phyloP scores from a whole-genome alignment of 2,888 invertebrate species.

The Oxyteleia sp. region DNA sequence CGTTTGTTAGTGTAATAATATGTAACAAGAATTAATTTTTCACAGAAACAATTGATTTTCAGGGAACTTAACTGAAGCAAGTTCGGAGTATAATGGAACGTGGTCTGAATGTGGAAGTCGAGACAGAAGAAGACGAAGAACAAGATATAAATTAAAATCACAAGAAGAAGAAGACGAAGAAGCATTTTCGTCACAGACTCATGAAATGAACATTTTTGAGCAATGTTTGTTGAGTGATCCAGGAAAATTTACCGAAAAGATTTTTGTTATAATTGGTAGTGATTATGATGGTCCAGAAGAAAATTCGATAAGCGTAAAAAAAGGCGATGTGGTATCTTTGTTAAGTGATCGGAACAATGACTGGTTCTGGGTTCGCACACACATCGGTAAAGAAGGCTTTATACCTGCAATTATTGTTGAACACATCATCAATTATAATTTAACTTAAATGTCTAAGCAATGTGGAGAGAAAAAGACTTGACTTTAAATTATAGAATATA shows the following conservation, averaged over 20 bases:
- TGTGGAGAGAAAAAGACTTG: too few relatives aligned
- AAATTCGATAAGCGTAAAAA: slow-evolving; percentile 90
- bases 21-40: too few relatives aligned
- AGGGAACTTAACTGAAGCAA: slow-evolving; percentile 93
- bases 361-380: slow-evolving; percentile 95
- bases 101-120: slow-evolving; percentile 91
- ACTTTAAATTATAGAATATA: too few relatives aligned
- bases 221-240: slow-evolving; percentile 89
- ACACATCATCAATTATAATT: too few relatives aligned
- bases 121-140: slow-evolving; percentile 83
- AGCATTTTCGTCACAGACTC: slow-evolving; percentile 87
- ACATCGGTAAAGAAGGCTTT: too few relatives aligned
- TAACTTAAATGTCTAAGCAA: too few relatives aligned
- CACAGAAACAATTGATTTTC: too few relatives aligned
- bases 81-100: slow-evolving; percentile 90
- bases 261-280: slow-evolving; percentile 91
- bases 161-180: slow-evolving; percentile 82
- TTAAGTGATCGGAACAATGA: slow-evolving; percentile 90
- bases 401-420: too few relatives aligned
- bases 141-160: slow-evolving; percentile 82
- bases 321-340: slow-evolving; percentile 93
- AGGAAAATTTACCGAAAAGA: slow-evolving; percentile 89
- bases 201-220: slow-evolving; percentile 92
- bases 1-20: too few relatives aligned
- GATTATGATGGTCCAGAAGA: slow-evolving; percentile 90